Base-by-base conservation (phyloP, 2,797 vertebrate genomes). In the Brotula barbata region DNA sequence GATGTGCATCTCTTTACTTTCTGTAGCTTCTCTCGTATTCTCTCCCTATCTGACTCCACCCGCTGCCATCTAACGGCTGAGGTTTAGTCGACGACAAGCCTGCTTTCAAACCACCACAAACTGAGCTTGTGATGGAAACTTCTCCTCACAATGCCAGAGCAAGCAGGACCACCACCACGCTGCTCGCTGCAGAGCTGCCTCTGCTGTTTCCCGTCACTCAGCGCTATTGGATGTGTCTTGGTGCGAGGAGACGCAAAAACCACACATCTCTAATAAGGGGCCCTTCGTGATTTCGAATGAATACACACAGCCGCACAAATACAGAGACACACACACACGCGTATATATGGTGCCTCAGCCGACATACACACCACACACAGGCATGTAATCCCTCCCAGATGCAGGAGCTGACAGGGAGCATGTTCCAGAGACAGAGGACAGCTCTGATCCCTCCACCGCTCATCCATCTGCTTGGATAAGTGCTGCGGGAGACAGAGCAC, bases 381-480 rank as follows among this genome's bases (percentile, higher is more conserved):
- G 34, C 52, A 22, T 47, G 36, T 65, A 74, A 84, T 80, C 51
- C 61, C 25, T 69, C 55, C 58, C 78, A 85, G 70, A 78, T 79
- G 68, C 42, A 70, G 3, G 3, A 43, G 17, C 49, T 45, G 58
- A 72, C 66, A 36, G 37, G 5, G 41, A 69, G 58, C 22, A 12
- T 58, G 67, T 50, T 67, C 13, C 51, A 43, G 64, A 63, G 58
- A 59, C 36, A 25, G 58, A 63, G 17, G 36, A 64, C 56, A 68
- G 49, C 48, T 42, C 43, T 33, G 34, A 74, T 28, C 40, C 43
- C 48, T 52, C 17, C 13, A 22, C 20, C 28, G 57, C 17, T 55
- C 58, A 42, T 67, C 20, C 31, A 39, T 59, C 55, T 53, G 49
- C 37, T 49, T 36, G 41, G 23, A 19, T 19, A 23, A 73, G 48